These are phyloP conservation scores for Oncorhynchus kisutch DNA, from an alignment of 2,113 vertebrate genomes.

Conservation along the genomic window DNA sequence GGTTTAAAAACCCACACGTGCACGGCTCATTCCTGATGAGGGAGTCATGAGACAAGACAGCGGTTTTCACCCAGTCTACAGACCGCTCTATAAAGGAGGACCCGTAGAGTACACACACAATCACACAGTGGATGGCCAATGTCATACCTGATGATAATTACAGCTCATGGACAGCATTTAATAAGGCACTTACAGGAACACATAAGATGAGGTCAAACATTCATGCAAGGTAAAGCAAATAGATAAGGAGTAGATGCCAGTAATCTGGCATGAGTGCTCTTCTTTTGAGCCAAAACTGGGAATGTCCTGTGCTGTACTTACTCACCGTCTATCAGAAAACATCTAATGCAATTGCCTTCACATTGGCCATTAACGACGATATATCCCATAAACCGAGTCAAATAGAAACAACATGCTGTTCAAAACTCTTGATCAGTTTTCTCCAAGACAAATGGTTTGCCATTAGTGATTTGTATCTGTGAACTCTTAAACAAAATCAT, in stretches of 20 bases:
- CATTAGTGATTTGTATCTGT: constrained; percentile 28
- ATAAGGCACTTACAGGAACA: constrained; percentile 1
- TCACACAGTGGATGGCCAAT: not conserved
- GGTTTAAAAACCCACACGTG: no score
- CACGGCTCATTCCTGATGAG: no score
- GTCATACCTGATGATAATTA: no score
- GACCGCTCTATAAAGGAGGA: no score
- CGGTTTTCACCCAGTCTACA: no score
- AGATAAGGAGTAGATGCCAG: constrained; percentile 19
- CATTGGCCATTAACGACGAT: not conserved
- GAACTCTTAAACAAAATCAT: constrained; percentile 42
- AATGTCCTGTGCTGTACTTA: constrained; percentile 30
- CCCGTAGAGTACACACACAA: no score
- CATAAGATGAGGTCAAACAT: constrained; percentile 5
- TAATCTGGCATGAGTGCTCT: constrained; percentile 5
- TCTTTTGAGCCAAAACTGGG: constrained; percentile 15
- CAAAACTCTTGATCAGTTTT: constrained; percentile 6
- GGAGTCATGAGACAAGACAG: no score
- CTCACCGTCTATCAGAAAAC: constrained; percentile 41
- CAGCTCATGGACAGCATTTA: not conserved
- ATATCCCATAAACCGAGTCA: not conserved
- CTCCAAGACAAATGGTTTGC: constrained; percentile 35
- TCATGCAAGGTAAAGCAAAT: constrained; percentile 30
- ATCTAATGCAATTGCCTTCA: constrained; percentile 19
- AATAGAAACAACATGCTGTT: constrained; percentile 31